Conservation (phyloP, 2,888 invertebrate species). For the Lithodes maja region DNA sequence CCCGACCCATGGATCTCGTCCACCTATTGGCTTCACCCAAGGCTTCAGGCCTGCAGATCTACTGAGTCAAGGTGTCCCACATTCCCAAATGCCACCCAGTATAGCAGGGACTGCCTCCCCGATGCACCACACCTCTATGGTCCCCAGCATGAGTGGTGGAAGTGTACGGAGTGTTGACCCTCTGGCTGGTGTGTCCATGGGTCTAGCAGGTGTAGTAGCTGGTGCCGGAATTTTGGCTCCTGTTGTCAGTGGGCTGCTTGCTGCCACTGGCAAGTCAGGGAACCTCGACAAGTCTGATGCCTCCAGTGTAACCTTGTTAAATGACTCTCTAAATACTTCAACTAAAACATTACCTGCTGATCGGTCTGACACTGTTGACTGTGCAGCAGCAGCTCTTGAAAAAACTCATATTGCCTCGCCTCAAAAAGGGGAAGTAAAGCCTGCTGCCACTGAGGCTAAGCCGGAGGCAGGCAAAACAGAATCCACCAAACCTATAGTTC, state of each 20-base stretch:
- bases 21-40: slow-evolving; percentile 40
- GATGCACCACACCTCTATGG: slow-evolving; percentile 57
- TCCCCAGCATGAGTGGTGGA: slow-evolving; percentile 68
- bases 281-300: slow-evolving; percentile 55
- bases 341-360: slow-evolving; percentile 44
- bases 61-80: slow-evolving; percentile 24
- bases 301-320: slow-evolving; percentile 50
- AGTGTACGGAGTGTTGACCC: slow-evolving; percentile 68
- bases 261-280: slow-evolving; percentile 20
- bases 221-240: slow-evolving; percentile 66
- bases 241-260: slow-evolving; percentile 60
- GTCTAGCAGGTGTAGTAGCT: slow-evolving; percentile 57
- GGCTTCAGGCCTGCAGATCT: slow-evolving; percentile 32
- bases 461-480: slow-evolving; percentile 22
- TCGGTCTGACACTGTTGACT: slow-evolving; percentile 16
- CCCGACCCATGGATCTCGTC: slow-evolving; percentile 2
- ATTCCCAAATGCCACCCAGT: slow-evolving; percentile 18
- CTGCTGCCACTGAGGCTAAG: slow-evolving; percentile 31
- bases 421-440: slow-evolving; percentile 26
- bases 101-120: slow-evolving; percentile 38
- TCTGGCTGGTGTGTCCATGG: slow-evolving; percentile 61
- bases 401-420: slow-evolving; percentile 49
- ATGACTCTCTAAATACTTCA: slow-evolving; percentile 55
- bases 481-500: not conserved
- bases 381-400: slow-evolving; percentile 43